Base-by-base conservation (phyloP, 1,140 invertebrate genomes). In the Drosophila lacertosa region DNA sequence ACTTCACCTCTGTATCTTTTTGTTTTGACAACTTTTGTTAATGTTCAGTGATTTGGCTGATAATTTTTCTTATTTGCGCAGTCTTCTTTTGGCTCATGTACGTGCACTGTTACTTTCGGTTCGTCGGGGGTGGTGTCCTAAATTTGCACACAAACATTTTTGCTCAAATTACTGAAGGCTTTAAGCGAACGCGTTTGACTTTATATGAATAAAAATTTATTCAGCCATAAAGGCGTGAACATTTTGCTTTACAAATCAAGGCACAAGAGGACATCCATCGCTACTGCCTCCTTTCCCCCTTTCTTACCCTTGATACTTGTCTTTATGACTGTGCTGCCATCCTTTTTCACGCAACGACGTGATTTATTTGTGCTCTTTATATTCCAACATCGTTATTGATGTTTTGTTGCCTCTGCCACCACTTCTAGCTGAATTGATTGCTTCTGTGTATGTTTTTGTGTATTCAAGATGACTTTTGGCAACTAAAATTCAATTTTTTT, bases 361-460 rank as follows among this genome's bases (percentile, higher is more conserved):
- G 78, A 77, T 82, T 82, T 81, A 81, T 81, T 81, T 81, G 68
- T 81, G 63, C 77, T 81, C 70, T 81, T 82, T 82, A 82, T 82
- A 70, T 74, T 76, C 54, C 77, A 81, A 73, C 81, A 76, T 80
- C 72, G 68, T 57, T 68, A 73, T 65, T 69, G 72, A 66, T 65
- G 72, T 59, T 60, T 63, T 70, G 39, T 45, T 53, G 24, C 6
- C 62, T 6, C 13, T 32, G 9, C 29, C 7, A 5, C 39, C 22
- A 20, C 22, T 10, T 15, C 32, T 45, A 10, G 18, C 22, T 53
- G 72, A 80, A 81, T 81, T 81, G 77, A 81, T 80, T 80, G 75
- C 71, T 80, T 74, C 55, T 62, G 51, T 80, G 77, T 75, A 39
- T 20, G 11, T 44, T 44, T 44, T 44, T 44, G 42, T 44, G 5